Conservation (phyloP, 2,888 invertebrate genomes). For the Anthophora plumipes region DNA sequence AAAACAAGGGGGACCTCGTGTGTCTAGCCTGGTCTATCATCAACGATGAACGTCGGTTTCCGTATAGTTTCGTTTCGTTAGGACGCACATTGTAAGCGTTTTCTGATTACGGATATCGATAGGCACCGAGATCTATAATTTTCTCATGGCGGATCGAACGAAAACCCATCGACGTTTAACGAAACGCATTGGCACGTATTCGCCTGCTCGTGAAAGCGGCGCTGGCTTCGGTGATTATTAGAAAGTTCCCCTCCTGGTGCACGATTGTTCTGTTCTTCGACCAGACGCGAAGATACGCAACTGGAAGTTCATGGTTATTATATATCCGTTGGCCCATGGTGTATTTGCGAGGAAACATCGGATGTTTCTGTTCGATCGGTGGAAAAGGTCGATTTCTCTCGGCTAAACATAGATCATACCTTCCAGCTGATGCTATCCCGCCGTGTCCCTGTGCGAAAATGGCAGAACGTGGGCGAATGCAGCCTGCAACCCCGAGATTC, state of each 20-base stretch:
- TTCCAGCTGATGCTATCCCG: neutral
- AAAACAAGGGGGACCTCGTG: neutral
- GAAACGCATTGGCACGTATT: conserved; percentile 52
- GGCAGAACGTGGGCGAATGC: conserved; percentile 27
- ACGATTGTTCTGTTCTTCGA: conserved; percentile 59
- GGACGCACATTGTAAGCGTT: conserved; percentile 3
- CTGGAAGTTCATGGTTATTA: conserved; percentile 59
- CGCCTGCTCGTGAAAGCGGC: conserved; percentile 46
- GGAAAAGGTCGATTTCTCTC: conserved; percentile 52
- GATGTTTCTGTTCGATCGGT: conserved; percentile 37
- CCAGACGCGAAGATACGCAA: conserved; percentile 29
- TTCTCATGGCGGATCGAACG: conserved; percentile 35
- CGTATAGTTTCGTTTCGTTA: neutral
- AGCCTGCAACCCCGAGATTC: conserved; percentile 9
- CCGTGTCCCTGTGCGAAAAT: neutral
- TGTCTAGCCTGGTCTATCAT: conserved; percentile 24
- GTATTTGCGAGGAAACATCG: conserved; percentile 26
- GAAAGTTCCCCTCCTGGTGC: conserved; percentile 49
- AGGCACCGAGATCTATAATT: conserved; percentile 46
- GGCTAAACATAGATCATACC: conserved; percentile 34
- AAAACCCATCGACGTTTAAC: conserved; percentile 37
- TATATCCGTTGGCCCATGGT: conserved; percentile 14
- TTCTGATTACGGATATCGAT: conserved; percentile 40
- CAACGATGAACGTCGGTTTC: neutral
- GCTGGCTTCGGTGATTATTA: conserved; percentile 45